Base-by-base conservation (phyloP, 2,113 vertebrate genomes). In the Hydropotes inermis region DNA sequence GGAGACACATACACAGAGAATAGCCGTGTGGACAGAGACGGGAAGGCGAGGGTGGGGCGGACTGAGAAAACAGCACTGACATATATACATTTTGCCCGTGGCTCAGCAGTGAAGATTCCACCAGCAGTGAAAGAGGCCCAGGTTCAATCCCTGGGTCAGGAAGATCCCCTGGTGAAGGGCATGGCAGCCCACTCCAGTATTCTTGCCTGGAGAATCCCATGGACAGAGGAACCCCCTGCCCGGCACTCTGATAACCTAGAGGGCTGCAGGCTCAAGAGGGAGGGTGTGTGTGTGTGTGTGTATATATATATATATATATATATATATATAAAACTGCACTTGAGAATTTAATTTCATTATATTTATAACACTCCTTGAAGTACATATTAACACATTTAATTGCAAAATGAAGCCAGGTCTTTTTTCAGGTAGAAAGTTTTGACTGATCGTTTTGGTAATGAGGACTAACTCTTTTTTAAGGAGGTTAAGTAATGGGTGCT, bases 401-500 rank as follows among this genome's bases (percentile, higher is more conserved):
- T 95, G 28, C 76, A 93, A 90, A 95, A 82, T 30, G 11, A 81
- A 36, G 12, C 55, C 52, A 36, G 47, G 1, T 11, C 67, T 52
- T 93, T 79, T 70, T 92, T 39, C 19, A 90, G 67, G 21, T 43
- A 89, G 70, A 60, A 47, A 36, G 11, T 87, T 90, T 93, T 96
- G 50, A 88, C 23, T 91, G 74, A 79, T 36, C 85, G 25, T 15
- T 55, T 74, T 82, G 67, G 89, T 8, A 96, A 50, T n/a, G 45
- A 85, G 11, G 57, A 81, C 3, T 85, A 84, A 61, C 9, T 86
- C 12, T 86, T 64, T 36, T 83, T 83, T 45, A 84, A 61, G 15
- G 27, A 76, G 28, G 27, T 76, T 58, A 94, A 91, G 67, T 82
- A 17, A 79, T 79, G 45, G 28, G 7, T 55, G 13, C 55, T 82